These are phyloP conservation scores for Pipra filicauda DNA, from an alignment of 2,113 vertebrate genomes.

Conservation along the genomic window DNA sequence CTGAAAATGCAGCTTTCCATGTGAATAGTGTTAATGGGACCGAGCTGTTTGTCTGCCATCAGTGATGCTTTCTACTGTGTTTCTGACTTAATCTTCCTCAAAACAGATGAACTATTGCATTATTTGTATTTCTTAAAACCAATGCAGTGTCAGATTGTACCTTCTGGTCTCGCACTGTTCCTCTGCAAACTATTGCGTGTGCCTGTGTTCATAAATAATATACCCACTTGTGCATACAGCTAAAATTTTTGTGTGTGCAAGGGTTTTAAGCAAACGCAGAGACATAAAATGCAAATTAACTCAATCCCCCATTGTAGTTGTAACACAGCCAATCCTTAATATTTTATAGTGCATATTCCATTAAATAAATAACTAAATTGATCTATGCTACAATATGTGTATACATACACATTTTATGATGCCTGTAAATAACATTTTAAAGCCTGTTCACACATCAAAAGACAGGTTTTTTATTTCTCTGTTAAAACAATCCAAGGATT, in stretches of 20 bases:
- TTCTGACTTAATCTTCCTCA: not conserved
- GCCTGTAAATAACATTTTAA: constrained; percentile 42
- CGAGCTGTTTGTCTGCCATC: not conserved
- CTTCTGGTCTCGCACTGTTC: not conserved
- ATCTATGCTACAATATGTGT: constrained; percentile 20
- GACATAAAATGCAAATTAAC: not conserved
- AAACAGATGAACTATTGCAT: not conserved
- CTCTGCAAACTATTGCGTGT: not conserved
- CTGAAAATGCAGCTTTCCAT: not conserved
- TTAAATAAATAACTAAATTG: constrained; percentile 22
- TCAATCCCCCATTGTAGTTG: not conserved
- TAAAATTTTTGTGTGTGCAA: not conserved
- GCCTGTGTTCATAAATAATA: not conserved
- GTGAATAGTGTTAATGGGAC: not conserved
- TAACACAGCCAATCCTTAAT: not conserved
- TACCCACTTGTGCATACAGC: not conserved
- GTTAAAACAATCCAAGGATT: constrained; percentile 36
- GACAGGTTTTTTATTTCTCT: constrained; percentile 58
- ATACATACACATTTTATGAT: constrained; percentile 2
- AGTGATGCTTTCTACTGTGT: not conserved
- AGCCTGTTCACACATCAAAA: constrained; percentile 47
- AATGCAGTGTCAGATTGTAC: not conserved
- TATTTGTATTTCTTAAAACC: not conserved
- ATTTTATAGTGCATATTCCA: constrained; percentile 6
- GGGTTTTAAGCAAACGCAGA: constrained; percentile 2